Base-by-base conservation (phyloP, 2,113 vertebrate species). In the Cyphomyrus discorhynchus region DNA sequence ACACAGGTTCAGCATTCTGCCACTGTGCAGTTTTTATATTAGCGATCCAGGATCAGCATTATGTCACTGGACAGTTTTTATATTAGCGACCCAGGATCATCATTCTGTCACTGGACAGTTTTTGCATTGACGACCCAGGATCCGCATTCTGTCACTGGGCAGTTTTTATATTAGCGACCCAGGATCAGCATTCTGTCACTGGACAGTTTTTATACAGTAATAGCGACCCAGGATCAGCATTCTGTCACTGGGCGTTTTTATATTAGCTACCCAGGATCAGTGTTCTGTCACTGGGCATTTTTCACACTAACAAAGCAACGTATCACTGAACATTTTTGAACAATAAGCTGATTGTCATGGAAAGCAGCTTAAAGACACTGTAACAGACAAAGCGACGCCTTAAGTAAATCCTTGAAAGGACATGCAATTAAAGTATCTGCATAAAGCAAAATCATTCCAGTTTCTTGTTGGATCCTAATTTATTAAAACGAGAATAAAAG, bases 401-500 rank as follows among this genome's bases (percentile, higher is more conserved):
- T 42, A 80, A 39, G 42, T 39, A 80, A 80, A 77, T 77, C 15
- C 47, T 31, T 47, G 2, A 9, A 83, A 42, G 24, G 6, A 83
- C n/a, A 84, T 45, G 3, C 80, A 45, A 47, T 24, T n/a, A 84
- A 46, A 50, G 46, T n/a, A 31, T 47, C 83, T 27, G 45, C 47
- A 50, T 47, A 31, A 86, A 24, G 83, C 1, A 4, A 50, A 50
- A 86, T 47, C 46, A 50, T 17, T 86, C 24, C 47, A 50, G n/a
- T n/a, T 50, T 47, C 83, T 49, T 7, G 31, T 39, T 39, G 74
- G 35, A 5, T 80, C 1, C 83, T 13, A 24, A 27, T 49, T 86
- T 50, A 86, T n/a, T 49, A n/a, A 47, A 86, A 31, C 27, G n/a
- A 66, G 82, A 89, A 85, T 82, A 39, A 89, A 39, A 39, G 85